Evolutionary conservation across 2,797 vertebrate species (phyloP).

Genomic region (Capromys pilorides): DNA sequence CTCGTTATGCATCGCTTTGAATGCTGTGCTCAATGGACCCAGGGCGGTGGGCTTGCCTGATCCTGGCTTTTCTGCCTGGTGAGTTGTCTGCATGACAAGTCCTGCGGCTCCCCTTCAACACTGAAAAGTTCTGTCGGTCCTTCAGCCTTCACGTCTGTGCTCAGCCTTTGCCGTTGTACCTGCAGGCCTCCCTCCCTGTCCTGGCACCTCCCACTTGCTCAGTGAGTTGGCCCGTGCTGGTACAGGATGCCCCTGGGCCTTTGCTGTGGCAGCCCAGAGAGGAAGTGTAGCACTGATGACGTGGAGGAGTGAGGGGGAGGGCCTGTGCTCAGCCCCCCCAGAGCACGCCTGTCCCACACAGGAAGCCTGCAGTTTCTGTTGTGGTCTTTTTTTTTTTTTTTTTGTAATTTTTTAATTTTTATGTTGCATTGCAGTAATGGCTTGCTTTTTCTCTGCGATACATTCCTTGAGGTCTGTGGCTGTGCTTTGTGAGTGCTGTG

Average conservation of each 20-base stretch:
- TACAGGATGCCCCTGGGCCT: neutral
- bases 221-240: neutral
- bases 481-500: neutral
- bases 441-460: neutral
- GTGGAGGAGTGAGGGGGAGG: neutral
- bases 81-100: neutral
- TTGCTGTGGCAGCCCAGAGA: neutral
- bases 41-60: neutral
- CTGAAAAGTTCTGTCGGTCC: neutral
- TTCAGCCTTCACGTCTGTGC: neutral
- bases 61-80: neutral
- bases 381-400: neutral
- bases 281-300: neutral
- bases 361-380: neutral
- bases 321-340: fast-evolving
- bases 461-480: neutral
- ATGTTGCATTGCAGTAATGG: neutral
- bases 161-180: too few species aligned
- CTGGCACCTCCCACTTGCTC: neutral
- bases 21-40: neutral
- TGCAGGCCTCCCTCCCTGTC: neutral
- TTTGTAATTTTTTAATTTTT: too few species aligned
- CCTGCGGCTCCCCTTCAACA: neutral
- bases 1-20: neutral
- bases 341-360: fast-evolving